Evolutionary conservation across 2,888 invertebrate species (phyloP).

Genomic region (Heliconius sara): DNA sequence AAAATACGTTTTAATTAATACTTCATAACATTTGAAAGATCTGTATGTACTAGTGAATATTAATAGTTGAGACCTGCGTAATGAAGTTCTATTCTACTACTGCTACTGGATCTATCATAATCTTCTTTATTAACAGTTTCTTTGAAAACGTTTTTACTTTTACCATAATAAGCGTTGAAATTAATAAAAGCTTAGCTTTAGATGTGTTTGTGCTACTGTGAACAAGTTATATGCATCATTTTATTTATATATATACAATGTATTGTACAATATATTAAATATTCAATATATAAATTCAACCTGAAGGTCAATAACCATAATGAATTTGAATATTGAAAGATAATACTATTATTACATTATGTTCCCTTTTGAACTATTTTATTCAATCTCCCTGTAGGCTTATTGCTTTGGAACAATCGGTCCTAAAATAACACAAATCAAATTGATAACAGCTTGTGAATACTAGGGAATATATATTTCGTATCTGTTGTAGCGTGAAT

Average conservation of each 20-base stretch:
- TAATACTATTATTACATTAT: conserved; percentile 32
- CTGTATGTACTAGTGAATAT: conserved; percentile 64
- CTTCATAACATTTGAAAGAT: conserved; percentile 11
- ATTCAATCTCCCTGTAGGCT: conserved; percentile 28
- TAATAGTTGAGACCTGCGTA: conserved; percentile 73
- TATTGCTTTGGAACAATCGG: conserved; percentile 51
- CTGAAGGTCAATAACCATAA: background rate
- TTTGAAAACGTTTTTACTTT: conserved; percentile 29
- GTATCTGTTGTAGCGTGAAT: background rate
- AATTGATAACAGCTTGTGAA: conserved; percentile 57
- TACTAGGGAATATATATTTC: conserved; percentile 55
- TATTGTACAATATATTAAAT: background rate
- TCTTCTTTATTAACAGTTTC: conserved; percentile 51
- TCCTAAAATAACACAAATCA: conserved; percentile 67
- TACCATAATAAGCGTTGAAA: conserved; percentile 18
- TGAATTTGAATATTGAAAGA: conserved; percentile 32
- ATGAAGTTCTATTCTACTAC: conserved; percentile 68
- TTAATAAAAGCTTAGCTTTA: background rate
- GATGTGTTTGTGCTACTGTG: background rate
- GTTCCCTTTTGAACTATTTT: conserved; percentile 27
- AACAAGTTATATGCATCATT: background rate
- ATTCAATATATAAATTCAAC: background rate
- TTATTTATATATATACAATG: too few relatives aligned
- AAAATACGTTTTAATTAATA: background rate
- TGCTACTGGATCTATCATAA: conserved; percentile 62